Evolutionary conservation across 2,113 vertebrate genomes (phyloP).

Genomic region (Narcine bancroftii): DNA sequence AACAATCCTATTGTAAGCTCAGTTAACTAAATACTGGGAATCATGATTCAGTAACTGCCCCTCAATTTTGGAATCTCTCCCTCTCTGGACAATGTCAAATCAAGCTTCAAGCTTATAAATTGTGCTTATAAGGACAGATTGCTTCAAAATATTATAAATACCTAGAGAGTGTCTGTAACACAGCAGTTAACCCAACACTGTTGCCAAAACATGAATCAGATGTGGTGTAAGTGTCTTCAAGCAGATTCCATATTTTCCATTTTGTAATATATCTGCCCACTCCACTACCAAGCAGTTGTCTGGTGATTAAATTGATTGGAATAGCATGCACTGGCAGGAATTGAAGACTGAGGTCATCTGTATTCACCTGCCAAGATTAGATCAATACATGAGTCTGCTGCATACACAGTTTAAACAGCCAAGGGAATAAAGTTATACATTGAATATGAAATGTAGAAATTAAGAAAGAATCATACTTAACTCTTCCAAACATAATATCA

Average conservation of each 20-base stretch:
- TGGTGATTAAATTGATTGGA: constrained; percentile 61
- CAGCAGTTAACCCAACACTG: constrained; percentile 54
- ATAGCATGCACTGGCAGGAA: constrained; percentile 61
- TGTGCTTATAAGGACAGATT: constrained; percentile 70
- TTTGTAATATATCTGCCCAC: constrained; percentile 66
- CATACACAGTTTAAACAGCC: constrained; percentile 43
- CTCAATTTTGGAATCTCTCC: constrained; percentile 60
- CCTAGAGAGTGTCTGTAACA: constrained; percentile 38
- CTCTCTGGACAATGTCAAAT: constrained; percentile 57
- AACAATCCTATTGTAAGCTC: neutral
- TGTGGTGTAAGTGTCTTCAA: constrained; percentile 54
- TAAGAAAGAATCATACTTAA: neutral
- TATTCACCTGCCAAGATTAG: constrained; percentile 50
- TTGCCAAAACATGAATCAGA: constrained; percentile 71
- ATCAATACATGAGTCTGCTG: constrained; percentile 60
- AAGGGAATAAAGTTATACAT: constrained; percentile 23
- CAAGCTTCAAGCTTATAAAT: constrained; percentile 50
- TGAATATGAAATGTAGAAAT: neutral
- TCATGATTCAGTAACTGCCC: constrained; percentile 9
- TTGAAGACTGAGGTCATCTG: constrained; percentile 49
- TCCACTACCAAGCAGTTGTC: constrained; percentile 59
- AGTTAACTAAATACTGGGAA: neutral
- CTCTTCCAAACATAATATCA: neutral
- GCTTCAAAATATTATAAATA: constrained; percentile 53
- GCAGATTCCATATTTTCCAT: constrained; percentile 64